These are phyloP conservation scores for Geotrupes spiniger DNA, from an alignment of 2,888 invertebrate genomes.

Conservation along the genomic window DNA sequence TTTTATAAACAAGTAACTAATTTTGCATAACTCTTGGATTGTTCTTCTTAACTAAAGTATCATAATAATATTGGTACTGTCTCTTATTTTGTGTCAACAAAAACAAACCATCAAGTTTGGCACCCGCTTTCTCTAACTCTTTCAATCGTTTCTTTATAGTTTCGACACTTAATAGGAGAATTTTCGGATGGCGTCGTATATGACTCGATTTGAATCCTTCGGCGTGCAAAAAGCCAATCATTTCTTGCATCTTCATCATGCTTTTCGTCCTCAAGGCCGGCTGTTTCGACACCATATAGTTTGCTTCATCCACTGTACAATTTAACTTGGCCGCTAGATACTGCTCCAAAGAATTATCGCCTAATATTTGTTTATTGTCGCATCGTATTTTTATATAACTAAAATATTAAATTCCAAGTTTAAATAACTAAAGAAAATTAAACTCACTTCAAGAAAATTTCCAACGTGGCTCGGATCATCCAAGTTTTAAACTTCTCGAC, in stretches of 20 bases:
- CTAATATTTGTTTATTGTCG: slow-evolving; percentile 46
- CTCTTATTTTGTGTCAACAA: slow-evolving; percentile 46
- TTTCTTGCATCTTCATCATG: slow-evolving; percentile 47
- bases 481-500: slow-evolving; percentile 49
- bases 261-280: slow-evolving; percentile 48
- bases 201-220: slow-evolving; percentile 47
- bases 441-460: slow-evolving; percentile 45
- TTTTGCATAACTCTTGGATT: slow-evolving; percentile 3
- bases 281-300: slow-evolving; percentile 41
- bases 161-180: slow-evolving; percentile 48
- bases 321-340: slow-evolving; percentile 47
- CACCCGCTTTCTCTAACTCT: slow-evolving; percentile 39
- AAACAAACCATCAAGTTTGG: slow-evolving; percentile 40
- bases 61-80: slow-evolving; percentile 41
- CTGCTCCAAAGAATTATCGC: slow-evolving; percentile 44
- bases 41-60: slow-evolving; percentile 34
- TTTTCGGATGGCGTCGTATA: slow-evolving; percentile 47
- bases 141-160: slow-evolving; percentile 45
- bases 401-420: slow-evolving; percentile 27
- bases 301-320: slow-evolving; percentile 41
- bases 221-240: slow-evolving; percentile 48
- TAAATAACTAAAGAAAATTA: slow-evolving; percentile 8
- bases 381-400: slow-evolving; percentile 45
- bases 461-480: slow-evolving; percentile 49
- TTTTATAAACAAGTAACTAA: no score